phyloP scores from a whole-genome alignment of 2,113 vertebrate genomes.

The Onychorhynchus coronatus region DNA sequence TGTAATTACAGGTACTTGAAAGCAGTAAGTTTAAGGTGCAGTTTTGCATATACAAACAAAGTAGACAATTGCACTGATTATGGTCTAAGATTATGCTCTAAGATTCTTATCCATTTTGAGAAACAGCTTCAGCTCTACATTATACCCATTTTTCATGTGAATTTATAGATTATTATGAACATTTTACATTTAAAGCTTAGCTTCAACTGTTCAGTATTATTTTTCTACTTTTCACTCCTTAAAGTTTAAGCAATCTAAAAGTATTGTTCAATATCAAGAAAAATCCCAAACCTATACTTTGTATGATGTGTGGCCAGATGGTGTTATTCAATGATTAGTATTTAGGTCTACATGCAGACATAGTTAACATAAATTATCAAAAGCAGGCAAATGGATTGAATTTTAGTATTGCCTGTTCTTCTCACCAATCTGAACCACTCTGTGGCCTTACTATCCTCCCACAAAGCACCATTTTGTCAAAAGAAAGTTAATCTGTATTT shows the following conservation, averaged over 20 bases:
- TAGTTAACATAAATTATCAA: slow-evolving; percentile 41
- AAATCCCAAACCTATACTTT: background rate
- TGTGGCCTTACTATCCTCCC: background rate
- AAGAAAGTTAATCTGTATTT: slow-evolving; percentile 38
- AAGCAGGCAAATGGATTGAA: slow-evolving; percentile 2
- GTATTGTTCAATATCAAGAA: background rate
- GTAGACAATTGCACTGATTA: background rate
- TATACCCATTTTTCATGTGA: background rate
- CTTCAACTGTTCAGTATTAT: background rate
- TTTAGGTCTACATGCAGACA: background rate
- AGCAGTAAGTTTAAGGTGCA: background rate
- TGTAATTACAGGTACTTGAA: background rate
- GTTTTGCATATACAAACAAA: background rate
- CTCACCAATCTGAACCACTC: background rate
- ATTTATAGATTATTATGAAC: background rate
- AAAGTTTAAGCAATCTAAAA: background rate
- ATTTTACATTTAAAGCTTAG: background rate
- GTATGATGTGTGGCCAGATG: slow-evolving; percentile 18
- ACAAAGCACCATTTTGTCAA: background rate
- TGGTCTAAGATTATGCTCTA: no score
- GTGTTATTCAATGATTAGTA: slow-evolving; percentile 32
- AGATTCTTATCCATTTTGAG: background rate
- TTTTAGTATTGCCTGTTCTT: background rate
- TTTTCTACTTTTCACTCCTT: background rate
- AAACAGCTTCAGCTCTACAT: background rate